These are phyloP conservation scores for Cisticola juncidis DNA, from an alignment of 2,113 vertebrate species.

Conservation along the genomic window DNA sequence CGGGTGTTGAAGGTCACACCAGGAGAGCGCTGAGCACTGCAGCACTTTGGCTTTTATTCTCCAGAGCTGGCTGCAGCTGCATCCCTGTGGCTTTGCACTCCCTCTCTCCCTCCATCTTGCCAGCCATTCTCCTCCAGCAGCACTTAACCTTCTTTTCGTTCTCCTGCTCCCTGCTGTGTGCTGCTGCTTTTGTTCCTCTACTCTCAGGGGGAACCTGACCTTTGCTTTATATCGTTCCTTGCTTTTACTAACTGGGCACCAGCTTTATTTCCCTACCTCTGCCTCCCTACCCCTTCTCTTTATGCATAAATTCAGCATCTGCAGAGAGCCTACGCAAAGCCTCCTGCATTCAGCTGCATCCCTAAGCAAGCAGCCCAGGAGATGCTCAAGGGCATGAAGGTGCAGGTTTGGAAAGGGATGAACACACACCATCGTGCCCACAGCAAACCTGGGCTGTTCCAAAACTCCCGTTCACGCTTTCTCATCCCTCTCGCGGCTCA, in stretches of 20 bases:
- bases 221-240: neutral
- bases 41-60: neutral
- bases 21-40: neutral
- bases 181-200: neutral
- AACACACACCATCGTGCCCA: neutral
- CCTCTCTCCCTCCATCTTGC: conserved; percentile 28
- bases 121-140: neutral
- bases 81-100: neutral
- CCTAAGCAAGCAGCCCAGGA: neutral
- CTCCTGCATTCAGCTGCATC: neutral
- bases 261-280: neutral
- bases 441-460: neutral
- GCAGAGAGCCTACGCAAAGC: neutral
- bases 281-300: neutral
- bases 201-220: neutral
- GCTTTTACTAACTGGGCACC: neutral
- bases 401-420: neutral
- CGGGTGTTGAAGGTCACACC: fast-evolving
- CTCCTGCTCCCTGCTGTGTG: neutral
- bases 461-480: neutral
- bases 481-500: neutral
- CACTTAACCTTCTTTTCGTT: neutral
- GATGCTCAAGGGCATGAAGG: neutral
- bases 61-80: neutral
- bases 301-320: neutral